Conservation (phyloP, 2,113 vertebrate species). For the Mormyrus lacerda region DNA sequence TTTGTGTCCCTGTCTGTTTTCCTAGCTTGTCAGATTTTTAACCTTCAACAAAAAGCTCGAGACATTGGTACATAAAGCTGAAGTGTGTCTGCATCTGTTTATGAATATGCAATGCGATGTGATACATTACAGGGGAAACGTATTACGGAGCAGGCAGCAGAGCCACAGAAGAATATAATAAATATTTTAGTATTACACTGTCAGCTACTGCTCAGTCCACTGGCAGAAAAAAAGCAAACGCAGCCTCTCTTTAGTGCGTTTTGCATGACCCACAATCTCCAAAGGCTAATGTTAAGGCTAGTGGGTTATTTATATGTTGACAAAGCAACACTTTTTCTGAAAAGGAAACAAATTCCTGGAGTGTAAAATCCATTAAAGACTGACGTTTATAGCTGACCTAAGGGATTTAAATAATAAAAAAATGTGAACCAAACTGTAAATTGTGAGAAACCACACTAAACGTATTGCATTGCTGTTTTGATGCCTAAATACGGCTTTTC, state of each 20-base stretch:
- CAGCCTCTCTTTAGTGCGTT: background rate
- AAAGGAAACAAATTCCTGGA: background rate
- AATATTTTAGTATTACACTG: constrained; percentile 6
- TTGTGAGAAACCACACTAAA: background rate
- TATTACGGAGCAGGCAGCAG: background rate
- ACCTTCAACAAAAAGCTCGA: background rate
- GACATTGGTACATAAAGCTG: background rate
- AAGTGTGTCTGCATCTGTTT: background rate
- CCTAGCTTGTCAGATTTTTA: constrained; percentile 3
- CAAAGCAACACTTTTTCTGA: background rate
- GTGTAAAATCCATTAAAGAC: background rate
- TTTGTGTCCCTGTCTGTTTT: background rate
- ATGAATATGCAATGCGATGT: background rate
- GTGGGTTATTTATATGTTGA: constrained; percentile 1
- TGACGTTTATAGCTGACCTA: background rate
- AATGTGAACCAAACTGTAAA: background rate
- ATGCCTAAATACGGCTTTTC: background rate
- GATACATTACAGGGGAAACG: background rate
- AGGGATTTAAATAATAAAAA: background rate
- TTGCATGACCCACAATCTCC: background rate
- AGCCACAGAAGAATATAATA: background rate
- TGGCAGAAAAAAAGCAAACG: background rate
- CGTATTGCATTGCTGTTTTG: background rate
- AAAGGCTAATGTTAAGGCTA: background rate
- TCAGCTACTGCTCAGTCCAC: background rate